Evolutionary conservation across 2,888 invertebrate species (phyloP).

Genomic region (Calliopum simillimum): DNA sequence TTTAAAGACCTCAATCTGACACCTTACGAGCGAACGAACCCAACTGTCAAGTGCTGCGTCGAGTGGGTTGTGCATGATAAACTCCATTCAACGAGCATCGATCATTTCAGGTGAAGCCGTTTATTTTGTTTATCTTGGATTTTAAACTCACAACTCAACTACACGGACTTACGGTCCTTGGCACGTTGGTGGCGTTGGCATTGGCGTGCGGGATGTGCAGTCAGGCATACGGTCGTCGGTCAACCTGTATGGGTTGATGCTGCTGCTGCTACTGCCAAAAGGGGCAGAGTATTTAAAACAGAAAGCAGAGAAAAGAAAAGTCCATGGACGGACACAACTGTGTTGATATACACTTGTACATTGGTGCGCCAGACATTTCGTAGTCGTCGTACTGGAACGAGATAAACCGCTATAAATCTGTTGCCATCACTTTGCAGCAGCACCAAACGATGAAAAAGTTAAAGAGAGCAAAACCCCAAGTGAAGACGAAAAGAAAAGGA

Average conservation of each 20-base stretch:
- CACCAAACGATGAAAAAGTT: conserved; percentile 6
- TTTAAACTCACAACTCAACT: conserved; percentile 18
- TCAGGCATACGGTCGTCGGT: conserved; percentile 52
- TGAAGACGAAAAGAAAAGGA: no score
- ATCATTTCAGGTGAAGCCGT: conserved; percentile 39
- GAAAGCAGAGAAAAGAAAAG: conserved; percentile 5
- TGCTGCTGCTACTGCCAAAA: not conserved
- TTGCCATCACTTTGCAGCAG: conserved; percentile 56
- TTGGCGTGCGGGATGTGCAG: conserved; percentile 44
- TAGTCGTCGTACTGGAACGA: conserved; percentile 54
- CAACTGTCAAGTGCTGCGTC: conserved; percentile 2
- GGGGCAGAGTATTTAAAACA: not conserved
- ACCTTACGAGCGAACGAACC: conserved; percentile 17
- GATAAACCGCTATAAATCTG: conserved; percentile 63
- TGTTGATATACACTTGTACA: not conserved
- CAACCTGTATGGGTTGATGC: conserved; percentile 1
- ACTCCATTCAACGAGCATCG: conserved; percentile 40
- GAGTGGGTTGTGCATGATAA: conserved; percentile 24
- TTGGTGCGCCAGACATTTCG: conserved; percentile 21
- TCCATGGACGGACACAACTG: conserved; percentile 12
- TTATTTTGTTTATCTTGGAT: conserved; percentile 38
- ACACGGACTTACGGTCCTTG: not conserved
- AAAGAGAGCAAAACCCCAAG: no score
- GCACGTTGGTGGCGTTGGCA: not conserved
- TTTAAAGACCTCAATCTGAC: conserved; percentile 10